These are phyloP conservation scores for Prunella strophiata DNA, from an alignment of 2,797 vertebrate genomes.

Conservation along the genomic window DNA sequence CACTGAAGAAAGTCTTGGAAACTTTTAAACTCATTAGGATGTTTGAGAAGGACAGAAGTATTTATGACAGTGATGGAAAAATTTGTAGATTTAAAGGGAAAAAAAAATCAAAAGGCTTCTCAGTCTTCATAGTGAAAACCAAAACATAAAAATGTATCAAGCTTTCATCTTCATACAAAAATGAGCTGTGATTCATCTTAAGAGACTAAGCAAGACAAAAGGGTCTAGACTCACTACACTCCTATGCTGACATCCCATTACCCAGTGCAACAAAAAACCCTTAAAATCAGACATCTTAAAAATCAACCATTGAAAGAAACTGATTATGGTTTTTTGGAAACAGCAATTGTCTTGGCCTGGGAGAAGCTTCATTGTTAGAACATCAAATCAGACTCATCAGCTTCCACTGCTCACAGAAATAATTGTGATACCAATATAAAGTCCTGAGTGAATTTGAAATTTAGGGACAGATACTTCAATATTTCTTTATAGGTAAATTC, in stretches of 20 bases:
- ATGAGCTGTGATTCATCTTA: not conserved
- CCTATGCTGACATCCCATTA: not conserved
- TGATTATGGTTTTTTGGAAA: not conserved
- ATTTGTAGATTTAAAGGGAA: not conserved
- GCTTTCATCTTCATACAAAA: not conserved
- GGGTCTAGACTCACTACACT: not conserved
- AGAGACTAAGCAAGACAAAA: not conserved
- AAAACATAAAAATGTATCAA: not conserved
- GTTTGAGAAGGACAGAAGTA: not conserved
- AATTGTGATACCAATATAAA: not conserved
- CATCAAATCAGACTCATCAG: not conserved
- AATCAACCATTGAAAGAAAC: not conserved
- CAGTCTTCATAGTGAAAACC: not conserved
- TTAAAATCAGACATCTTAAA: not conserved
- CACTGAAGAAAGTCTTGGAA: not conserved
- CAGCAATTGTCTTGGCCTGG: not conserved
- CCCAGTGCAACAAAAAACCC: not conserved
- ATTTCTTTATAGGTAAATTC: not conserved
- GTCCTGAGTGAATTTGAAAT: not conserved
- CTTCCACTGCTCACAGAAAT: not conserved
- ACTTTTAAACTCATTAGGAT: not conserved
- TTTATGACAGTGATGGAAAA: not conserved
- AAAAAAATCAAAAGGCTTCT: not conserved
- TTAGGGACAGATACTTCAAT: not conserved
- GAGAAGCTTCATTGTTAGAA: not conserved